Evolutionary conservation across 2,113 vertebrate species (phyloP).

Genomic region (Formicarius rufipectus): DNA sequence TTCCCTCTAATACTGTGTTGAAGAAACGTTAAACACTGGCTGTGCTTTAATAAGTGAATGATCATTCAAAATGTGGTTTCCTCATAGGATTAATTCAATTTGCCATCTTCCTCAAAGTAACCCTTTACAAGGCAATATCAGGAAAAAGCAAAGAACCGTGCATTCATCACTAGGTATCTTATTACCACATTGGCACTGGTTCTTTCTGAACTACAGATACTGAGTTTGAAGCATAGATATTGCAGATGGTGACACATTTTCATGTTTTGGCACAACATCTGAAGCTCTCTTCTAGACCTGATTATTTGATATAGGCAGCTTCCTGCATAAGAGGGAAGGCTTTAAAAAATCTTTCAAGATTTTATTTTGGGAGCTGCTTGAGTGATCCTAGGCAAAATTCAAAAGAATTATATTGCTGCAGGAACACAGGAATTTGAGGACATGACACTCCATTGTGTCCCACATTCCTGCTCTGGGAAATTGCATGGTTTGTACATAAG

Average conservation of each 20-base stretch:
- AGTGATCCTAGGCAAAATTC: neutral
- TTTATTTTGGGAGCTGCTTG: neutral
- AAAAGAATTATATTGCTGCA: neutral
- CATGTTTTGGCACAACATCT: neutral
- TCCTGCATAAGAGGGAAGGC: neutral
- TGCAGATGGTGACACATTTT: neutral
- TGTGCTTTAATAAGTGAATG: constrained; percentile 52
- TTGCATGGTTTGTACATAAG: neutral
- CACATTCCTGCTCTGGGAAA: neutral
- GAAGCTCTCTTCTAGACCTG: neutral
- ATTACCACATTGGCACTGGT: neutral
- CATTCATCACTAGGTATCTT: neutral
- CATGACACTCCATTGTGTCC: neutral
- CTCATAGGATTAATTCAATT: constrained; percentile 29
- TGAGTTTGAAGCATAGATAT: neutral
- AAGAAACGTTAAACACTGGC: constrained; percentile 28
- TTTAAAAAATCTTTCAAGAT: neutral
- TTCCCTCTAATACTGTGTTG: constrained; percentile 38
- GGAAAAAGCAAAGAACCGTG: neutral
- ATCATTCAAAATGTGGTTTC: constrained; percentile 37
- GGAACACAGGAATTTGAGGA: neutral
- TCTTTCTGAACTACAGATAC: neutral
- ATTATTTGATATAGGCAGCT: neutral
- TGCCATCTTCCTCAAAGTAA: neutral
- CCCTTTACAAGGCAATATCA: neutral